Evolutionary conservation across 2,797 vertebrate genomes (phyloP).

Genomic region (Amblyraja radiata): DNA sequence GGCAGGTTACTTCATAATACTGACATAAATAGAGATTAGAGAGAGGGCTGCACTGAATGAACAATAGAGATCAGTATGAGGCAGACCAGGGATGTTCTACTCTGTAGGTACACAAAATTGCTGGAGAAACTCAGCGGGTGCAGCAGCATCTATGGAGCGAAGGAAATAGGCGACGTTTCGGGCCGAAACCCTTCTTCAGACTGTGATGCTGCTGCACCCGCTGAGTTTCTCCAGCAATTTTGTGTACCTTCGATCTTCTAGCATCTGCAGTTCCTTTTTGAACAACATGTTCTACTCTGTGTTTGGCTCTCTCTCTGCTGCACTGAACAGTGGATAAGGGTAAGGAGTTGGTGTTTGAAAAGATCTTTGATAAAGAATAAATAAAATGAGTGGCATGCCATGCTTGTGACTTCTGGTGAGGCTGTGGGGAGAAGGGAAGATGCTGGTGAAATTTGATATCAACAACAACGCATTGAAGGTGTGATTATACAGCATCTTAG

Average conservation of each 20-base stretch:
- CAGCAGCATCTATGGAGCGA: too few species aligned
- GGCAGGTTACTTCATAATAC: constrained; percentile 29
- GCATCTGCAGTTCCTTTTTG: too few species aligned
- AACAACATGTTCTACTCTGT: neutral
- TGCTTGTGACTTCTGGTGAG: neutral
- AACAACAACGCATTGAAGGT: neutral
- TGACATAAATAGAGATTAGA: constrained; percentile 21
- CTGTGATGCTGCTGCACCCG: too few species aligned
- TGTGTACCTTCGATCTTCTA: too few species aligned
- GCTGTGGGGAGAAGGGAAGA: too few species aligned
- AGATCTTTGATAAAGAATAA: constrained; percentile 6
- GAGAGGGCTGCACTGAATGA: constrained; percentile 22
- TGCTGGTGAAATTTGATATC: neutral
- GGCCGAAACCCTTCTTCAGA: too few species aligned
- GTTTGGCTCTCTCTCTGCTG: neutral
- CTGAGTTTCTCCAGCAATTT: too few species aligned
- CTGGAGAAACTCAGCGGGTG: too few species aligned
- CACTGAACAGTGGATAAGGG: neutral
- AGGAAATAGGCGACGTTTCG: too few species aligned
- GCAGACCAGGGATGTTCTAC: neutral
- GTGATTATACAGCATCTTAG: neutral
- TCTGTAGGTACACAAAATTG: too few species aligned
- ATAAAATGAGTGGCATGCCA: neutral
- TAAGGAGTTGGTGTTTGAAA: neutral
- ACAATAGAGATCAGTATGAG: constrained; percentile 6